Evolutionary conservation across 2,113 vertebrate genomes (phyloP), one percentile per base, ranked within the genome.

Genomic region (Engraulis encrasicolus): DNA sequence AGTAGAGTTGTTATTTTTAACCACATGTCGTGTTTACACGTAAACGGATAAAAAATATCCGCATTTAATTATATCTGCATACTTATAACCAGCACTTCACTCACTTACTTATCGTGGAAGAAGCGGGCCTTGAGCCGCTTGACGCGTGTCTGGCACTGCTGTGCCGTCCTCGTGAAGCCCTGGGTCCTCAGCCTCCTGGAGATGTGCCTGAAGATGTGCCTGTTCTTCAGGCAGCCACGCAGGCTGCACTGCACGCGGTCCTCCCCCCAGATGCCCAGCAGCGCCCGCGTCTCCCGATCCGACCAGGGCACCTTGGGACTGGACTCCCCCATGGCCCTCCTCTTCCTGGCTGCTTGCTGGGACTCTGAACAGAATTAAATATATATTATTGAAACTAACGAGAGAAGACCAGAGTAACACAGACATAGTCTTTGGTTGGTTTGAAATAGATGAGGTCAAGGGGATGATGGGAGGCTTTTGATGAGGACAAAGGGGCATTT

Each of bases 81-180:
- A n/a, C n/a, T n/a, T n/a, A n/a, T n/a, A n/a, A n/a, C n/a, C n/a
- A n/a, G n/a, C n/a, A n/a, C n/a, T n/a, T n/a, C n/a, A n/a, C n/a
- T n/a, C n/a, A n/a, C n/a, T n/a, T n/a, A n/a, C n/a, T 91, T 92
- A 81, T 95, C 94, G 6, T 94, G 93, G 50, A 91, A 87, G 85
- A 92, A 94, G 84, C 91, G 88, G 0, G 92, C 83, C 86, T 94
- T 94, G 9, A 95, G 93, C 82, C 94, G 93, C 50, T 95, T 95
- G 0, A 95, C 89, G 40, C 94, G 93, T 0, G 93, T 92, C 89
- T 93, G 93, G 91, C 94, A 95, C 88, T 95, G 94, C 87, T 93
- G 92, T 0, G 93, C 86, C 19, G 93, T 93, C 84, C 94, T 80
- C 0, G 85, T 84, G 78, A 92, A 94, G 6, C 94, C 94, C 2